phyloP scores from a whole-genome alignment of 2,888 invertebrate species.

The Loripinus fragilis region DNA sequence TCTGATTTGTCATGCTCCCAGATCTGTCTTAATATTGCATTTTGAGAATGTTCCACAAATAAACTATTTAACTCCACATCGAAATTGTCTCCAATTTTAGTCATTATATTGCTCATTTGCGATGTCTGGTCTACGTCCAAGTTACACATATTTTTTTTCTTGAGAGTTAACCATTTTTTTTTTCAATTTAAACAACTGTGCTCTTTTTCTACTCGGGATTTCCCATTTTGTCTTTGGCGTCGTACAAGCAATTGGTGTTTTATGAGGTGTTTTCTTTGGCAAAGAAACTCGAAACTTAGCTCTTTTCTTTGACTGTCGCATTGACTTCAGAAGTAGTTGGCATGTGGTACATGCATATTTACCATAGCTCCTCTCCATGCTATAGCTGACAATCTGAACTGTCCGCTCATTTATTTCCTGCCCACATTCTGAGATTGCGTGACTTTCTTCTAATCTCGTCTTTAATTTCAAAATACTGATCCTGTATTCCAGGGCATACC shows the following conservation, averaged over 20 bases:
- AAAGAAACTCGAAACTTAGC: not conserved
- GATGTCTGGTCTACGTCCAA: conserved; percentile 5
- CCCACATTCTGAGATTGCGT: not conserved
- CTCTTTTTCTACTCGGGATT: not conserved
- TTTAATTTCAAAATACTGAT: conserved; percentile 5
- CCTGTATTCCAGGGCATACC: not conserved
- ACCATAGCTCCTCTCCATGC: not conserved
- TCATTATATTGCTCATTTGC: conserved; percentile 8
- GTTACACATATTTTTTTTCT: not conserved
- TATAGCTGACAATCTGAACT: not conserved
- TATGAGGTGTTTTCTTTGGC: conserved; percentile 2
- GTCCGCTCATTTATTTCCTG: not conserved
- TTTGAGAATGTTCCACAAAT: not conserved
- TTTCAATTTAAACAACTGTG: conserved; percentile 6
- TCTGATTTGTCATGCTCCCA: not conserved
- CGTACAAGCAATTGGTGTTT: not conserved
- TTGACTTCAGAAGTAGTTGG: conserved; percentile 7
- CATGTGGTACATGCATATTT: not conserved
- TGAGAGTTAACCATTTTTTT: not conserved
- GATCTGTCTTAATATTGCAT: not conserved
- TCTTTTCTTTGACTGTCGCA: conserved; percentile 5
- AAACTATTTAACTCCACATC: not conserved
- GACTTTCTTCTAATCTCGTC: not conserved
- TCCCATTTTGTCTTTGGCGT: not conserved
- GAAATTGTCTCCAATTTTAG: not conserved